phyloP scores from a whole-genome alignment of 2,113 vertebrate species.

The Eublepharis macularius region DNA sequence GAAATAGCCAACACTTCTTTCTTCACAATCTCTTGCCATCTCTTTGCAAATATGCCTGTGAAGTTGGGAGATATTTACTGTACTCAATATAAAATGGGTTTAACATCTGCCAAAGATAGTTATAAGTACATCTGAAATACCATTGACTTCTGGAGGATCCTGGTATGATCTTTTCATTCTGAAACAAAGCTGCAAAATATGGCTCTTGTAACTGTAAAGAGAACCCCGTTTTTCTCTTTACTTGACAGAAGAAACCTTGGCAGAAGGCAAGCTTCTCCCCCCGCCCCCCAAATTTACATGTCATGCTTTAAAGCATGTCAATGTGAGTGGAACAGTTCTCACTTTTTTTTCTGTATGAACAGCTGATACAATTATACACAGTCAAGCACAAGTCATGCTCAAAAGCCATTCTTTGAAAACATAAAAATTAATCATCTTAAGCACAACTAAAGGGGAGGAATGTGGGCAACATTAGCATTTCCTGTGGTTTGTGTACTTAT shows the following conservation, averaged over 20 bases:
- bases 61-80: neutral
- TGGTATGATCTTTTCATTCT: neutral
- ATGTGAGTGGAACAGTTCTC: neutral
- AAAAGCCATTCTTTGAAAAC: conserved; percentile 60
- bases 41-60: neutral
- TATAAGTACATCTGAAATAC: neutral
- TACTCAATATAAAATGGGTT: neutral
- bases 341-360: neutral
- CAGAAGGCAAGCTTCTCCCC: conserved; percentile 13
- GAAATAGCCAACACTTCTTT: neutral
- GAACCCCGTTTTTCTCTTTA: neutral
- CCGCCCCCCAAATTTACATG: neutral
- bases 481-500: conserved; percentile 60
- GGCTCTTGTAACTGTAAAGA: neutral
- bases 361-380: conserved; percentile 29
- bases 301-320: neutral
- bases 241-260: conserved; percentile 16
- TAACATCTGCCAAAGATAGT: neutral
- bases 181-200: neutral
- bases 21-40: neutral
- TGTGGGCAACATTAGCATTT: conserved; percentile 61
- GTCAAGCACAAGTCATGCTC: conserved; percentile 33
- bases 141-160: neutral
- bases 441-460: conserved; percentile 56
- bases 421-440: conserved; percentile 57